Evolutionary conservation across 2,113 vertebrate genomes (phyloP), one percentile per base, ranked within the genome.

Genomic region (Tragelaphus buxtoni): DNA sequence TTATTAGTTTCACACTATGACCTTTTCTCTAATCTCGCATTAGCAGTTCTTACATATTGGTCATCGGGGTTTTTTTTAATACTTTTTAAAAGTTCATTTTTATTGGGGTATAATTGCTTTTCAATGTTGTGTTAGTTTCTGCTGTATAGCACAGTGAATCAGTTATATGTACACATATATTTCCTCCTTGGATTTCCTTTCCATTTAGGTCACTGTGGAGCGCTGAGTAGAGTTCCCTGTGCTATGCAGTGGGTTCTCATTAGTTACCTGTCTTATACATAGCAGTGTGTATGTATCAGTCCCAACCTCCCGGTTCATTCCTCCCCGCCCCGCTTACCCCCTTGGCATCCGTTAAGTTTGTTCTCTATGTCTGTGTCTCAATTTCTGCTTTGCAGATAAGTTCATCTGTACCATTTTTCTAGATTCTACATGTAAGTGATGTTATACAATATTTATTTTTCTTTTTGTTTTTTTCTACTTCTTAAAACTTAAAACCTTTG

Each of bases 401-500:
- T 72, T 72, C 69, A 72, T 42, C 69, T 72, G 35, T 42, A 42
- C 20, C 22, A 11, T 72, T 72, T 72, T 72, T 72, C 10, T 72
- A 72, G 69, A 72, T 72, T 42, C 69, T 20, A 13, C 35, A 42
- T 13, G 35, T 72, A 42, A 72, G 69, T 42, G 22, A 42, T 72
- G 69, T 72, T 72, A 72, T 72, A 42, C 11, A 72, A 42, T 26
- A 24, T 72, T 72, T 42, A 12, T 42, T 26, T 72, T 72, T 42
- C 10, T 72, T 63, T 63, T 61, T 63, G n/a, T 65, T 22, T 65
- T 72, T 72, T 42, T 6, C n/a, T 39, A 12, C 35, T 72, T 72
- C 69, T 72, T 77, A 49, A 49, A 86, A 77, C 20, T 84, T 83
- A 60, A 96, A 94, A 49, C 11, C n/a, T 72, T 91, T 92, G 39